These are phyloP conservation scores for Nyleta sp. DNA, from an alignment of 2,888 invertebrate species.

Conservation along the genomic window DNA sequence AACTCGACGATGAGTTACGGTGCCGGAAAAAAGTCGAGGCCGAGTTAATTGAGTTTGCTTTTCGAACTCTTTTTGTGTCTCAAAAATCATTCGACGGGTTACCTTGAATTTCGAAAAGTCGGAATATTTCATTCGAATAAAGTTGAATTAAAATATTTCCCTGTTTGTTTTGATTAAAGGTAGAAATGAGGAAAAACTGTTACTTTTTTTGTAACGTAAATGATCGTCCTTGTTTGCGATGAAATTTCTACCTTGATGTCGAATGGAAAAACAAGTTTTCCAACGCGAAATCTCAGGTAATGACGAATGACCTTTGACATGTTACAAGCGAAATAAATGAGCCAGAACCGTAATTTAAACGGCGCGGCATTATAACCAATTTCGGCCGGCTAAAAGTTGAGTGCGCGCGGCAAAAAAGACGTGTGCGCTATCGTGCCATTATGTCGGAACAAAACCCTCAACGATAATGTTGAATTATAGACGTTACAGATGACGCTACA, in stretches of 20 bases:
- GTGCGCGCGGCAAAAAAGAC: constrained; percentile 33
- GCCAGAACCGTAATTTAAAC: constrained; percentile 25
- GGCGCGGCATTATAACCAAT: constrained; percentile 16
- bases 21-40: background rate
- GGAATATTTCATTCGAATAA: no score
- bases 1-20: constrained; percentile 16
- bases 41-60: constrained; percentile 5
- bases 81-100: no score
- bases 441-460: constrained; percentile 44
- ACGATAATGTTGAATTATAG: constrained; percentile 62
- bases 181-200: no score
- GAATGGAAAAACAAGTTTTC: background rate
- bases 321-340: constrained; percentile 32
- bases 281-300: background rate
- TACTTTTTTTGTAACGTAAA: background rate
- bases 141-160: no score
- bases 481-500: constrained; percentile 57
- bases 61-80: no score
- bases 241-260: background rate
- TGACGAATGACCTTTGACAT: constrained; percentile 2
- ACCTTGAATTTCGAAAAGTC: no score
- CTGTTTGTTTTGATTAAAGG: no score
- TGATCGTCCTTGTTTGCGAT: background rate
- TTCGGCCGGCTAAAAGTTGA: constrained; percentile 30
- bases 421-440: constrained; percentile 27